Evolutionary conservation across 2,888 invertebrate genomes (phyloP), one percentile per base, ranked within the genome.

Genomic region (Agrilus cyanescens): DNA sequence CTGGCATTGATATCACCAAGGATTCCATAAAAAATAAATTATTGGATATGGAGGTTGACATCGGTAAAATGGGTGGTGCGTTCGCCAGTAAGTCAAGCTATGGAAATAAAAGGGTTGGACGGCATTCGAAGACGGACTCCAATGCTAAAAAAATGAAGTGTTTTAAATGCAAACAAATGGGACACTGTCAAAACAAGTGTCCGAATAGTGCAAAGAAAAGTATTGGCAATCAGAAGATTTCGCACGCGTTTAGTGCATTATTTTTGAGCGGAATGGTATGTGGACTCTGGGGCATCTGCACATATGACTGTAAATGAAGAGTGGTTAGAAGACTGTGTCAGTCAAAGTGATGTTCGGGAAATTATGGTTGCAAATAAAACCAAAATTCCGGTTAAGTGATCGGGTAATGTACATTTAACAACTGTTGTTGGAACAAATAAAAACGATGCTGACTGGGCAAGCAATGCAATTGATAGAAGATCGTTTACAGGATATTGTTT

Each of bases 221-320:
- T 12, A n/a, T n/a, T n/a, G n/a, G n/a, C n/a, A 8, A 16, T 32
- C 10, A 18, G 12, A 46, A 37, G 41, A 35, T 34, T 32, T 10
- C 40, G 4, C 40, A 46, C 36, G 53, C 46, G 8, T 53, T 55
- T 43, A 53, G 41, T 47, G 52, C 50, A 29, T 47, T 50, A 7
- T 52, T 54, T 46, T 37, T 54, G 25, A 50, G 41, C 41, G 47
- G 45, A 53, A 25, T 52, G 50, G 50, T 53, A 51, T 32, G 40
- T 52, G 25, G 51, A 53, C 39, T 50, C 48, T 12, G 50, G 50
- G 12, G 56, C 56, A 13, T 54, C 53, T 39, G 38, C 46, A 30
- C 54, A 58, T 47, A 45, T 57, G 31, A 52, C 52, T 13, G 43
- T 46, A 14, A 45, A 47, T n/a, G 44, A 15, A 12, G 33, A 47